Base-by-base conservation (phyloP, 2,113 vertebrate genomes). In the Xyrauchen texanus region DNA sequence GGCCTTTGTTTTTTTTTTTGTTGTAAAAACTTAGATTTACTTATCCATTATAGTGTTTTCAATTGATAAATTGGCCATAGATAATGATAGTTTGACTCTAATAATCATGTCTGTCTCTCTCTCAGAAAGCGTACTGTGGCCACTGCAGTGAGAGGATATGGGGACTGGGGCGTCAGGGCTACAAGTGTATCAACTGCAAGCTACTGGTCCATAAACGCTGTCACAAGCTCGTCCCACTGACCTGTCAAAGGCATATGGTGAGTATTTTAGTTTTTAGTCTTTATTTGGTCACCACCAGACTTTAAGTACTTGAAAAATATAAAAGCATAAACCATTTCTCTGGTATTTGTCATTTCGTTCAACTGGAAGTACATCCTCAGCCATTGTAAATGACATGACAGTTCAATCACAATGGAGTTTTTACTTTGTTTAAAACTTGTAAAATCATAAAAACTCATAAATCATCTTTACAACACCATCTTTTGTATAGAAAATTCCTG, bases 81-180 rank as follows among this genome's bases (percentile, higher is more conserved):
- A 76, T 76, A 65, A 55, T 8, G 46, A 52, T 9, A 45, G 52
- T 45, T 34, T 71, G 52, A 42, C 72, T 61, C 12, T 15, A 51
- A 53, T 63, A 8, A 49, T 44, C n/a, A 15, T 65, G 34, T 61
- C 12, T 82, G 21, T 79, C 34, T 82, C 53, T 84, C 55, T 72
- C 77, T 0, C 86, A 99, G 97, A 95, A 94, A 94, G 96, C 96
- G 0, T 94, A 95, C 90, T 99, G 97, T 86, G 96, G 96, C 93
- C 96, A 95, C 94, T 99, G 97, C 93, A 93, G 93, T 72, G 96
- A 98, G 90, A 96, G 96, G 96, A 98, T 99, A 99, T 99, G 97
- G 97, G 95, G 97, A 83, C 95, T 99, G 83, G 92, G 94, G 79
- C 91, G 89, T 93, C 96, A 98, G 93, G 97, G 96, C 92, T 99